These are phyloP conservation scores for Oreochromis grahami DNA, from an alignment of 2,797 vertebrate species.

Conservation along the genomic window DNA sequence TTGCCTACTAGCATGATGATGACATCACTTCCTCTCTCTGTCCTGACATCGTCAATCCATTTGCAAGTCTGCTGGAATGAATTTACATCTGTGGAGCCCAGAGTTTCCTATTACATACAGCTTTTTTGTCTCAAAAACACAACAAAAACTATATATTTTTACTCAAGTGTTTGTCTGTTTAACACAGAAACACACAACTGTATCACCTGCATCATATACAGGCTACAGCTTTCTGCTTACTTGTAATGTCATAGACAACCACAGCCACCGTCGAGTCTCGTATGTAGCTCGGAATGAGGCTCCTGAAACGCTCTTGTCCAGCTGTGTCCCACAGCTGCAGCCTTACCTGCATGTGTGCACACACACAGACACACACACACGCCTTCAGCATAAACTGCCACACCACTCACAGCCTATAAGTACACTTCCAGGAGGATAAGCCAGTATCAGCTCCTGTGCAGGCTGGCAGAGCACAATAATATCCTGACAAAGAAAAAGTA, in stretches of 20 bases:
- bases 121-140: neutral
- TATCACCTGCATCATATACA: neutral
- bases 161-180: neutral
- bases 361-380: neutral
- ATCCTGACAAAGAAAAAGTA: slow-evolving; percentile 30
- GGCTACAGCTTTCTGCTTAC: slow-evolving; percentile 65
- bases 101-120: neutral
- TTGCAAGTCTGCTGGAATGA: slow-evolving; percentile 94
- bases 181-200: neutral
- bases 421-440: slow-evolving; percentile 27
- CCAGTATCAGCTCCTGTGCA: slow-evolving; percentile 39
- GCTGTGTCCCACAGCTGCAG: slow-evolving; percentile 95
- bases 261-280: slow-evolving; percentile 93
- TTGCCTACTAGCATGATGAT: slow-evolving; percentile 95
- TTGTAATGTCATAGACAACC: slow-evolving; percentile 93
- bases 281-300: slow-evolving; percentile 93
- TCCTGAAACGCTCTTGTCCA: slow-evolving; percentile 92
- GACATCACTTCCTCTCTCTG: slow-evolving; percentile 92
- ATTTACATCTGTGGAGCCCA: slow-evolving; percentile 82
- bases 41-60: slow-evolving; percentile 94
- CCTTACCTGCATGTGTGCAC: slow-evolving; percentile 76
- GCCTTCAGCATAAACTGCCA: neutral
- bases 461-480: slow-evolving; percentile 34
- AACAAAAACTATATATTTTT: neutral
- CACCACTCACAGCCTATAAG: neutral